Evolutionary conservation across 2,113 vertebrate species (phyloP), one percentile per base, ranked within the genome.

Genomic region (Muntiacus muntjak): DNA sequence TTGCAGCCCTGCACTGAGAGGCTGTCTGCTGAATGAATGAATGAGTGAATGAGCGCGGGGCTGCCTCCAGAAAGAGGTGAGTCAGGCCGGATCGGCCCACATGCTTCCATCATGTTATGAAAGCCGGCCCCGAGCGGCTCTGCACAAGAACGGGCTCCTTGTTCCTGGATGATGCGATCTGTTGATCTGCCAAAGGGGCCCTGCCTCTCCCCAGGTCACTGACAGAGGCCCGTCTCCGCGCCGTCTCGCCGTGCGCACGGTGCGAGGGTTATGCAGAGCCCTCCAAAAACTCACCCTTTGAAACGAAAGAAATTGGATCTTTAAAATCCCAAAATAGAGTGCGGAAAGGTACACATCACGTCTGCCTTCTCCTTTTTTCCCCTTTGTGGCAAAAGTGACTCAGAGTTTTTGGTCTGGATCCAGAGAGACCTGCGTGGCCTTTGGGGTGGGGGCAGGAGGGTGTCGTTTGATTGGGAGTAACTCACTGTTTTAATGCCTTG

Each of bases 331-430:
- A 98, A 99, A 99, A 99, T 99, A 99, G 99, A 91, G 96, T 93
- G 95, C 98, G 97, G 98, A 99, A 99, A 99, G 99, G 98, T 98
- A 99, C 98, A 99, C 99, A 98, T 99, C 99, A 99, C 98, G 99
- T 99, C 99, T 99, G 98, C 98, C 98, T 98, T 97, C 97, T 98
- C 97, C 96, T 97, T 98, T 43, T 45, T 23, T 16, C 79, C 97
- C 96, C 95, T 97, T 97, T 95, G 98, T 99, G 99, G 99, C 98
- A 99, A 98, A 98, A 98, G 98, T 99, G 99, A 99, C 99, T 99
- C 99, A 99, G 99, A 99, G 95, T 92, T 98, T 93, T 98, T 99
- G 99, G 98, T 84, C 97, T 96, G 97, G 97, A 97, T 98, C 99
- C 99, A 99, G 97, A 84, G 97, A 25, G 87, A 97, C 96, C 98